A percentile compares a stretch with the other conserved stretches of the same genome.
These are phyloP conservation scores for Phyllotreta cruciferae DNA, from an alignment of 2,888 invertebrate species.

Conservation along the genomic window DNA sequence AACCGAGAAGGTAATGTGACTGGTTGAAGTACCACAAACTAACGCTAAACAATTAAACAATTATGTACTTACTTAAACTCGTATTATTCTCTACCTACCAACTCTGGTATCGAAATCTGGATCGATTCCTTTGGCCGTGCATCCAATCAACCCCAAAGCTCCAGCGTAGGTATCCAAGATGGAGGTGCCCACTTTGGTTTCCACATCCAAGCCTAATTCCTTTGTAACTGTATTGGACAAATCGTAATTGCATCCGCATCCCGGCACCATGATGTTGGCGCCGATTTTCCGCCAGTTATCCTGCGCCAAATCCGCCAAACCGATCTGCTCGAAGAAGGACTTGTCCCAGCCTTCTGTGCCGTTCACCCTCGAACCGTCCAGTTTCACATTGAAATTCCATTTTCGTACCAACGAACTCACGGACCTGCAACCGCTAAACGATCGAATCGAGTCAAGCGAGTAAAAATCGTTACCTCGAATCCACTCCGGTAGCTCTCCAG, in stretches of 20 bases:
- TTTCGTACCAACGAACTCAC: slow-evolving; percentile 93
- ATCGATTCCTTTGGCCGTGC: slow-evolving; percentile 62
- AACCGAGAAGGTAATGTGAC: slow-evolving; percentile 87
- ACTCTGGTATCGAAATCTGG: slow-evolving; percentile 62
- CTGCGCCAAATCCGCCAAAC: slow-evolving; percentile 74
- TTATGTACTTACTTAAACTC: background rate
- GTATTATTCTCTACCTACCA: slow-evolving; percentile 52
- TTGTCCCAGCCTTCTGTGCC: slow-evolving; percentile 71
- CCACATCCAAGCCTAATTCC: slow-evolving; percentile 72
- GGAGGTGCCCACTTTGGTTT: slow-evolving; percentile 86
- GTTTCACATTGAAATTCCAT: slow-evolving; percentile 84
- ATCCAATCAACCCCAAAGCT: slow-evolving; percentile 84
- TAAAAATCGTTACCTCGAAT: slow-evolving; percentile 63
- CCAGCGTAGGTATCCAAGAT: slow-evolving; percentile 97
- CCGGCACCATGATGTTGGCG: slow-evolving; percentile 71
- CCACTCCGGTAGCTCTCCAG: slow-evolving; percentile 85
- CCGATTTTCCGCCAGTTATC: slow-evolving; percentile 76
- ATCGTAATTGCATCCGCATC: slow-evolving; percentile 71
- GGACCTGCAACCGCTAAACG: slow-evolving; percentile 67
- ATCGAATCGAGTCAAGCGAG: too few relatives aligned
- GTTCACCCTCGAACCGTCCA: slow-evolving; percentile 55
- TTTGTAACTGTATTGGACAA: slow-evolving; percentile 70
- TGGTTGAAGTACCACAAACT: slow-evolving; percentile 95
- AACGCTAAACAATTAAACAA: slow-evolving; percentile 61
- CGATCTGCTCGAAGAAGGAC: slow-evolving; percentile 75